Evolutionary conservation across 2,797 vertebrate species (phyloP).

Genomic region (Lithobates sylvaticus): DNA sequence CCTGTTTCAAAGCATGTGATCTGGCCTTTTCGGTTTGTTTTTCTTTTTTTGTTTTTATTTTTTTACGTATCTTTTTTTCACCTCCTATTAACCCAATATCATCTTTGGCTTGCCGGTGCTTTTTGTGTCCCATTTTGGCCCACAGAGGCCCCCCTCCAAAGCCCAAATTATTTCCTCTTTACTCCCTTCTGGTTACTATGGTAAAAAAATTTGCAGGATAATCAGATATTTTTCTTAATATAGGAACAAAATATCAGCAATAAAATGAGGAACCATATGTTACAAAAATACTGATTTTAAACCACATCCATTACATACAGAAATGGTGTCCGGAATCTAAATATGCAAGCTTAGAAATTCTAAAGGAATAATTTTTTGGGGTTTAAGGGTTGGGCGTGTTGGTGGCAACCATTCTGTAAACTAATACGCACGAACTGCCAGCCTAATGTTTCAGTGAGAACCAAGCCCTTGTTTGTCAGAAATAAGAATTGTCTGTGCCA

Average conservation of each 20-base stretch:
- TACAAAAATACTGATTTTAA: neutral
- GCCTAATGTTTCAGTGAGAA: no score
- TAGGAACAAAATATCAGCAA: neutral
- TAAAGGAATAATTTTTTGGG: neutral
- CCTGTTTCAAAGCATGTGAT: neutral
- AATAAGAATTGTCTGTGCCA: no score
- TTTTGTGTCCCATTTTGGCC: neutral
- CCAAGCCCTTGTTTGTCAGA: no score
- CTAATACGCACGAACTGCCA: no score
- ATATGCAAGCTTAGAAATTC: neutral
- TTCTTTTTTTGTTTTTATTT: neutral
- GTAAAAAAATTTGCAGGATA: neutral
- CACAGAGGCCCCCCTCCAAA: neutral
- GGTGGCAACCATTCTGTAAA: no score
- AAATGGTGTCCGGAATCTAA: neutral
- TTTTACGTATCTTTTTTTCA: neutral
- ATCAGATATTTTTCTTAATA: neutral
- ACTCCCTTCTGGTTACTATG: neutral
- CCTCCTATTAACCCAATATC: neutral
- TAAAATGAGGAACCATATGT: neutral
- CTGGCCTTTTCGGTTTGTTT: no score
- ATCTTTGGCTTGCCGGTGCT: neutral
- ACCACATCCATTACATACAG: neutral
- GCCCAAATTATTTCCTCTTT: neutral
- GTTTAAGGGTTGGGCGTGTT: no score